These are phyloP conservation scores for Triplophysa yarkandensis DNA, from an alignment of 2,797 vertebrate species.

Conservation along the genomic window DNA sequence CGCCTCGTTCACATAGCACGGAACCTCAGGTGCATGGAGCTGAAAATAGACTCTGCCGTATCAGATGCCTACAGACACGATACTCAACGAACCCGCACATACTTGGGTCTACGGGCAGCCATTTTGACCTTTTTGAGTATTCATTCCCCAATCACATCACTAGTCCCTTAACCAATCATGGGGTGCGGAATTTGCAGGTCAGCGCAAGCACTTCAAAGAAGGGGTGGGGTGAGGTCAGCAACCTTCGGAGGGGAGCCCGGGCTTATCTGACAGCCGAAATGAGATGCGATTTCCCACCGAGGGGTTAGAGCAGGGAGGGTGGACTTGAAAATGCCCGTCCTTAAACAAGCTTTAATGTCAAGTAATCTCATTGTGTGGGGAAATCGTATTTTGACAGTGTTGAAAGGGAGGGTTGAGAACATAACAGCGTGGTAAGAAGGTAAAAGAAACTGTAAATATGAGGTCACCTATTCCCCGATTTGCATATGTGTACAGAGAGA, in stretches of 20 bases:
- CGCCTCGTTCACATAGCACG: neutral
- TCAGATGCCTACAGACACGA: slow-evolving; percentile 51
- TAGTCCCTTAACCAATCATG: slow-evolving; percentile 75
- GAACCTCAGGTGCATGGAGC: slow-evolving; percentile 15
- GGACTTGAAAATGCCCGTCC: slow-evolving; percentile 35
- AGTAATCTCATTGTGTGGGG: slow-evolving; percentile 55
- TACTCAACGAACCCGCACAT: slow-evolving; percentile 39
- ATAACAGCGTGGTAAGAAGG: slow-evolving; percentile 15
- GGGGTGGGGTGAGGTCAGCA: slow-evolving; percentile 45
- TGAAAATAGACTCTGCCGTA: slow-evolving; percentile 55
- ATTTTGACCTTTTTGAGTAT: slow-evolving; percentile 82
- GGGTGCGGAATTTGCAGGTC: slow-evolving; percentile 75
- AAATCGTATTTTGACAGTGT: slow-evolving; percentile 48
- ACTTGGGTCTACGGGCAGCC: slow-evolving; percentile 66
- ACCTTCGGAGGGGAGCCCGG: slow-evolving; percentile 27
- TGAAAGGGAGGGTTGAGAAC: slow-evolving; percentile 10
- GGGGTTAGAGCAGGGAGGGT: slow-evolving; percentile 42
- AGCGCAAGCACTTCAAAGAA: slow-evolving; percentile 76
- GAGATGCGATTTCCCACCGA: slow-evolving; percentile 55
- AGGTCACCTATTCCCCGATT: neutral
- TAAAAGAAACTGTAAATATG: slow-evolving; percentile 32
- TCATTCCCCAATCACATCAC: slow-evolving; percentile 79
- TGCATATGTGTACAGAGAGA: neutral
- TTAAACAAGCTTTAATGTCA: slow-evolving; percentile 61
- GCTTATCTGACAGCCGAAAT: slow-evolving; percentile 56